Evolutionary conservation across 2,113 vertebrate species (phyloP).

Genomic region (Vanacampus margaritifer): DNA sequence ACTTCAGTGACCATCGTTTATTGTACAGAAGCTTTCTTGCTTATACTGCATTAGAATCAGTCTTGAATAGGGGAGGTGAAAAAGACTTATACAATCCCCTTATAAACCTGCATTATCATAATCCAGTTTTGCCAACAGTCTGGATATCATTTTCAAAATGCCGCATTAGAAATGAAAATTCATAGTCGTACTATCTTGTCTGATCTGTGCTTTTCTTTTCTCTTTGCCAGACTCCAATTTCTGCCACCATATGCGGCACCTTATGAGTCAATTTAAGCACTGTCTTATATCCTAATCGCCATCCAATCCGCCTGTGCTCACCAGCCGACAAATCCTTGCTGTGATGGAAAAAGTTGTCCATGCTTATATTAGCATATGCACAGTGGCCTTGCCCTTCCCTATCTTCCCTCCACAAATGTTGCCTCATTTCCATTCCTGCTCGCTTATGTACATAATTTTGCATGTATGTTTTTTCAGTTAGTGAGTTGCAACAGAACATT

Average conservation of each 20-base stretch:
- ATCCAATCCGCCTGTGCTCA: constrained; percentile 26
- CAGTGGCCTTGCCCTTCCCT: constrained; percentile 31
- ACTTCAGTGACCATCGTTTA: background rate
- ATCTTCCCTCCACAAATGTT: constrained; percentile 39
- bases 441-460: constrained; percentile 74
- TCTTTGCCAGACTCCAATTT: constrained; percentile 34
- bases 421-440: constrained; percentile 64
- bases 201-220: constrained; percentile 21
- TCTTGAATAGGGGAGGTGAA: background rate
- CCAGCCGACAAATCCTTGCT: constrained; percentile 36
- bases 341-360: constrained; percentile 28
- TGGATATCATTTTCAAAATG: constrained; percentile 11
- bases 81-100: constrained; percentile 3
- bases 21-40: background rate
- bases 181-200: background rate
- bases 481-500: background rate
- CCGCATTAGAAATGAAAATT: constrained; percentile 11
- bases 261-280: constrained; percentile 22
- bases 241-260: constrained; percentile 8
- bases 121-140: constrained; percentile 16
- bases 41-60: background rate
- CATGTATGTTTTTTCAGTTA: constrained; percentile 40
- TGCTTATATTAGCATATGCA: constrained; percentile 1
- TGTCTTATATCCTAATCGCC: constrained; percentile 36
- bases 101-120: constrained; percentile 35